Conservation (phyloP, 1,140 invertebrate species). For the Propsilocerus akamusi region DNA sequence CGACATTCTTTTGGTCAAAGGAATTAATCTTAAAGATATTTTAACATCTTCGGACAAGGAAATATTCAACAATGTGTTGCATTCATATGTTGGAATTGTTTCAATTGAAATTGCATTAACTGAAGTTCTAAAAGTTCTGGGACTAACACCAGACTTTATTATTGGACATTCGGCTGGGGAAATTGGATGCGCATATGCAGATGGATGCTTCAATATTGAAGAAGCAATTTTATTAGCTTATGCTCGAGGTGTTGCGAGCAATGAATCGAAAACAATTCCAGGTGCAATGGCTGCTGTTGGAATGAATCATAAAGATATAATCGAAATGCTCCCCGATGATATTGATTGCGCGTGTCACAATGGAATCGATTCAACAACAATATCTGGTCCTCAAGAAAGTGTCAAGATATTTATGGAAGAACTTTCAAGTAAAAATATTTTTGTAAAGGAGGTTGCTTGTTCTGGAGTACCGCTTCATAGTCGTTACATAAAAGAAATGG, state of each 20-base stretch:
- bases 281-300: constrained; percentile 77
- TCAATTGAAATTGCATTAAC: constrained; percentile 73
- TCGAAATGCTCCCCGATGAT: constrained; percentile 36
- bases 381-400: constrained; percentile 60
- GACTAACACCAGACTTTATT: constrained; percentile 64
- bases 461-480: constrained; percentile 76
- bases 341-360: constrained; percentile 79
- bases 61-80: constrained; percentile 62
- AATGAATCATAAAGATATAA: constrained; percentile 36
- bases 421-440: constrained; percentile 51
- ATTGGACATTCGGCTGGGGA: constrained; percentile 77
- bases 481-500: constrained; percentile 49
- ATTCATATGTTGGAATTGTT: constrained; percentile 86
- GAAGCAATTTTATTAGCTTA: constrained; percentile 71
- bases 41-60: constrained; percentile 52
- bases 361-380: constrained; percentile 59
- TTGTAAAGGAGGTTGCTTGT: constrained; percentile 63
- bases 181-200: constrained; percentile 74
- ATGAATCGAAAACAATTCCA: constrained; percentile 50
- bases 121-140: constrained; percentile 49
- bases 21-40: constrained; percentile 60
- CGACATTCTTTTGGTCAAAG: constrained; percentile 46
- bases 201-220: constrained; percentile 64
- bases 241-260: constrained; percentile 64
- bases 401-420: constrained; percentile 49